Evolutionary conservation across 2,888 invertebrate genomes (phyloP), one percentile per base, ranked within the genome.

Genomic region (Aethes cnicana): DNA sequence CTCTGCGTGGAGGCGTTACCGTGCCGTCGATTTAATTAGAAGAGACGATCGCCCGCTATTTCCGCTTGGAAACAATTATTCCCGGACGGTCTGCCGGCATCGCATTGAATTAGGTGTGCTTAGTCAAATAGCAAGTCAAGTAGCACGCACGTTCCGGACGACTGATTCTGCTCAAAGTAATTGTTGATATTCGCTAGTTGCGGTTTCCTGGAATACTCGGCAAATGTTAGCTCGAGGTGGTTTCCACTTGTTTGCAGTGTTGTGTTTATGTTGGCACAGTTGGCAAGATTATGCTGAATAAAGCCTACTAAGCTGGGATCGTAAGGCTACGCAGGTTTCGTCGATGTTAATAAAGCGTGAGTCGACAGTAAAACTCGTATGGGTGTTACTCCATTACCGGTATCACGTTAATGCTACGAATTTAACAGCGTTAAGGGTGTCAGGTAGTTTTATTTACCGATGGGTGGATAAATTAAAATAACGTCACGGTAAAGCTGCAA

Each of bases 151-250:
- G 47, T 58, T 48, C 53, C 53, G 53, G 52, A 37, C 53, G 57
- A 55, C 42, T 55, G 56, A 54, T 43, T 43, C 33, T 42, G 44
- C 58, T 54, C 53, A 53, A 54, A 58, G 54, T 59, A 58, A 61
- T 59, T 63, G 63, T 65, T 65, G 58, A 63, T 64, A 58, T 62
- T 58, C 52, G 50, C 50, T 50, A 42, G 55, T 59, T 44, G 48
- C 47, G 57, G 55, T 42, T 55, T 35, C 48, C 35, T 35, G 41
- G 47, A 49, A 57, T 46, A 50, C 47, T 57, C 33, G 35, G 33
- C 47, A 56, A 59, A 58, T 47, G 53, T 57, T 55, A 43, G 42
- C 42, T 21, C 21, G 43, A 23, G 39, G 46, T 37, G 18, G 35
- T 20, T 41, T 49, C 30, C 43, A 26, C 32, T 49, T 53, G 49